These are phyloP conservation scores for Podarcis raffonei DNA, from an alignment of 2,113 vertebrate genomes.

Conservation along the genomic window DNA sequence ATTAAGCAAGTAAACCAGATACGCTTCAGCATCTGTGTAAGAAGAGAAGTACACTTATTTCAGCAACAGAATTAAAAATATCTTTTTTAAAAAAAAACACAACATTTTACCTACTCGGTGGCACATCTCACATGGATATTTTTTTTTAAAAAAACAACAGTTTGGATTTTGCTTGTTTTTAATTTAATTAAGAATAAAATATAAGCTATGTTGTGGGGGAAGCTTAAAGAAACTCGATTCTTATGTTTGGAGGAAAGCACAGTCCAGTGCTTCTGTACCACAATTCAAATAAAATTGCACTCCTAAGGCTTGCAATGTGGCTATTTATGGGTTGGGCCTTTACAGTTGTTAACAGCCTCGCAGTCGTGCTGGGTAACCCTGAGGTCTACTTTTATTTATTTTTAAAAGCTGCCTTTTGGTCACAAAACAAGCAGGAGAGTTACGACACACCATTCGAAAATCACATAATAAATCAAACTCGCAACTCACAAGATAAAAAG, in stretches of 20 bases:
- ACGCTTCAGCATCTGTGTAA: not conserved
- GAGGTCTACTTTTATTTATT: not conserved
- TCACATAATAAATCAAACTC: not conserved
- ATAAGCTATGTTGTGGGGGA: constrained; percentile 17
- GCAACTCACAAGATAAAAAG: not conserved
- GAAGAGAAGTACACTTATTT: not conserved
- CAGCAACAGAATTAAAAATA: not conserved
- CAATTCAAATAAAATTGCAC: constrained; percentile 26
- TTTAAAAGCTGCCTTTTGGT: not conserved
- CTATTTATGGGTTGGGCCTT: not conserved
- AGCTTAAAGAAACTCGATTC: not conserved
- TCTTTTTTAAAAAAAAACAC: too few species aligned
- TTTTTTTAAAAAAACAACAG: not conserved
- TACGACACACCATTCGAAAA: not conserved
- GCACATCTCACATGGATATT: not conserved
- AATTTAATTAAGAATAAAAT: constrained; percentile 35
- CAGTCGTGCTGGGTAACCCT: not conserved
- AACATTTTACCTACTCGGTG: not conserved
- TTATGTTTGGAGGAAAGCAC: constrained; percentile 11
- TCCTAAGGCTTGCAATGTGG: constrained; percentile 2
- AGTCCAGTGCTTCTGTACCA: constrained; percentile 13
- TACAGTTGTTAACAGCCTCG: not conserved
- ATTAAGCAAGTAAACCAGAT: not conserved
- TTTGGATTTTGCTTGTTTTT: constrained; percentile 25
- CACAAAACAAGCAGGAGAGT: not conserved